Evolutionary conservation across 2,113 vertebrate species (phyloP).

Genomic region (Phylloscopus trochilus): DNA sequence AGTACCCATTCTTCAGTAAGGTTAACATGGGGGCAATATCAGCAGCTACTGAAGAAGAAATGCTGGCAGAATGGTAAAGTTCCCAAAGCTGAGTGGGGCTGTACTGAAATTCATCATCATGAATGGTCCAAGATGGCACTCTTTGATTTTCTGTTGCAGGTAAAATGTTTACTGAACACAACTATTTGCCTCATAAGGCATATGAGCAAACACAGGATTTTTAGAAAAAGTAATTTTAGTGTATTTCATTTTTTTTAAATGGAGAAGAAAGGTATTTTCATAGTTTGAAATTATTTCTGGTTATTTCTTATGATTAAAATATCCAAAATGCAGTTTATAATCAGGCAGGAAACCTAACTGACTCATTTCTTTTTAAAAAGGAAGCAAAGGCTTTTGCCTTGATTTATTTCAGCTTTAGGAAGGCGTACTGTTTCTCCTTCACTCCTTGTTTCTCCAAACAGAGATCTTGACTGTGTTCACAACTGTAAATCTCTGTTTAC

Average conservation of each 20-base stretch:
- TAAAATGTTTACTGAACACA: conserved; percentile 53
- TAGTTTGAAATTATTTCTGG: not conserved
- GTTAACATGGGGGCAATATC: conserved; percentile 88
- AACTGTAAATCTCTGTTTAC: not conserved
- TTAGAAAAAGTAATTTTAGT: not conserved
- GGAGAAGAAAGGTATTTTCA: not conserved
- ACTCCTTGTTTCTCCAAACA: not conserved
- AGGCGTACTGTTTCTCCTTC: not conserved
- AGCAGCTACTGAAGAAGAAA: conserved; percentile 82
- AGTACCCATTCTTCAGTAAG: conserved; percentile 73
- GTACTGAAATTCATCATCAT: conserved; percentile 85
- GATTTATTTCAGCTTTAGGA: not conserved
- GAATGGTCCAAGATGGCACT: conserved; percentile 95
- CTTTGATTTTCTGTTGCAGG: conserved; percentile 96
- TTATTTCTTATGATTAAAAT: not conserved
- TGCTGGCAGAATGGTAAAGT: conserved; percentile 86
- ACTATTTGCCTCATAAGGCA: not conserved
- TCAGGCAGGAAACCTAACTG: not conserved
- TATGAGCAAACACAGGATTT: not conserved
- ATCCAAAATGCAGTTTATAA: not conserved
- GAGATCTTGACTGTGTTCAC: not conserved
- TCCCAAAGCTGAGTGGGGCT: conserved; percentile 83
- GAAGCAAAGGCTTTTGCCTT: not conserved
- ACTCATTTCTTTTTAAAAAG: not conserved
- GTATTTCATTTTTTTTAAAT: not conserved